These are phyloP conservation scores for Ptilonorhynchus violaceus DNA, from an alignment of 2,113 vertebrate species.

Conservation along the genomic window DNA sequence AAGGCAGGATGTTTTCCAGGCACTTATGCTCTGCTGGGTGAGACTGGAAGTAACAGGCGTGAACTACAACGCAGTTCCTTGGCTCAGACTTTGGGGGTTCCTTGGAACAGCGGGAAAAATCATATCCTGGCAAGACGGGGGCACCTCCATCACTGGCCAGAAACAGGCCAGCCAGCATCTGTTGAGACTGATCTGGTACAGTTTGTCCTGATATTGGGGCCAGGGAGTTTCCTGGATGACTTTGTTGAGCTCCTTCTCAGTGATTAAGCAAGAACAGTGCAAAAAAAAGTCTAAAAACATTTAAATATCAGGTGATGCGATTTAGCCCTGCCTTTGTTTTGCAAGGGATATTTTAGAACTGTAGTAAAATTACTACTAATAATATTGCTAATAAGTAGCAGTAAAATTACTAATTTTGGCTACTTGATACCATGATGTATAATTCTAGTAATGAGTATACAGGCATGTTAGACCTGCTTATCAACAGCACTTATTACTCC, in stretches of 20 bases:
- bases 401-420: neutral
- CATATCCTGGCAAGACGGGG: neutral
- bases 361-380: neutral
- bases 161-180: neutral
- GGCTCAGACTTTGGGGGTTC: neutral
- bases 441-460: neutral
- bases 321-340: neutral
- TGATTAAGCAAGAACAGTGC: neutral
- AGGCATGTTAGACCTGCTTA: neutral
- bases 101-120: neutral
- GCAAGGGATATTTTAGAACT: neutral
- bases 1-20: neutral
- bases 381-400: neutral
- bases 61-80: neutral
- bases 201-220: neutral
- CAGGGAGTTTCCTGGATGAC: neutral
- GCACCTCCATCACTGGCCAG: neutral
- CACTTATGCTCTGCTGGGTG: neutral
- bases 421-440: neutral
- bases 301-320: neutral
- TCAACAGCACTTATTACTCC: neutral
- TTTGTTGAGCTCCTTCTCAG: neutral
- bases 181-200: neutral
- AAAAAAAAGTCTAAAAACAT: neutral
- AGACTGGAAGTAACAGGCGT: neutral